Evolutionary conservation across 2,888 invertebrate species (phyloP).

Genomic region (Sesia bembeciformis): DNA sequence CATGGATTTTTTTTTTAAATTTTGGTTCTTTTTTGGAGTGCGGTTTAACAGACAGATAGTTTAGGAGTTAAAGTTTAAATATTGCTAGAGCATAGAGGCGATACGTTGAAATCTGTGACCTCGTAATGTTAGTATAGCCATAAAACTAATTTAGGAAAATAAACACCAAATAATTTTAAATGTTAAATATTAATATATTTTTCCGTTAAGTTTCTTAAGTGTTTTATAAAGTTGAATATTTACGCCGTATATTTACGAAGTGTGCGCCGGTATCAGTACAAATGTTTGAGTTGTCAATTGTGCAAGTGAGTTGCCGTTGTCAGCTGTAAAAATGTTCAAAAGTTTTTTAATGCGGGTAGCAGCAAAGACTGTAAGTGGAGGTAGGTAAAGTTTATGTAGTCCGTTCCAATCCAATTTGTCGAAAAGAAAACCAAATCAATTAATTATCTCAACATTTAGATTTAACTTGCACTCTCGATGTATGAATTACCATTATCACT

Average conservation of each 20-base stretch:
- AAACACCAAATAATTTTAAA: conserved; percentile 65
- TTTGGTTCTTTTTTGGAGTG: not conserved
- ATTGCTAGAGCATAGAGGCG: conserved; percentile 1
- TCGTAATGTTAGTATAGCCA: conserved; percentile 19
- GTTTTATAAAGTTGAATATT: conserved; percentile 5
- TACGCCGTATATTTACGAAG: too few species aligned
- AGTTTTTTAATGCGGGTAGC: not conserved
- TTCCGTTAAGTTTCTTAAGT: conserved; percentile 5
- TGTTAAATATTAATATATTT: conserved; percentile 20
- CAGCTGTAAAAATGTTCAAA: not conserved
- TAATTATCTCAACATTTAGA: too few species aligned
- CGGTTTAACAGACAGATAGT: not conserved
- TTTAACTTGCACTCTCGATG: too few species aligned
- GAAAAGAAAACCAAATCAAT: too few species aligned
- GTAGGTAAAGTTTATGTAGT: too few species aligned
- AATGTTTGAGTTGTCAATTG: not conserved
- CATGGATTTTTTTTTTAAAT: not conserved
- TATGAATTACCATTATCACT: too few species aligned
- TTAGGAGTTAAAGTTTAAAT: not conserved
- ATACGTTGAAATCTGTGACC: conserved; percentile 4
- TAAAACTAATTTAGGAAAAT: conserved; percentile 46
- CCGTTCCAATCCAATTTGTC: too few species aligned
- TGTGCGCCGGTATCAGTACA: not conserved
- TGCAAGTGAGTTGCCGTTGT: not conserved
- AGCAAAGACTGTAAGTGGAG: not conserved